Evolutionary conservation across 2,797 vertebrate genomes (phyloP).

Genomic region (Chelon auratus): DNA sequence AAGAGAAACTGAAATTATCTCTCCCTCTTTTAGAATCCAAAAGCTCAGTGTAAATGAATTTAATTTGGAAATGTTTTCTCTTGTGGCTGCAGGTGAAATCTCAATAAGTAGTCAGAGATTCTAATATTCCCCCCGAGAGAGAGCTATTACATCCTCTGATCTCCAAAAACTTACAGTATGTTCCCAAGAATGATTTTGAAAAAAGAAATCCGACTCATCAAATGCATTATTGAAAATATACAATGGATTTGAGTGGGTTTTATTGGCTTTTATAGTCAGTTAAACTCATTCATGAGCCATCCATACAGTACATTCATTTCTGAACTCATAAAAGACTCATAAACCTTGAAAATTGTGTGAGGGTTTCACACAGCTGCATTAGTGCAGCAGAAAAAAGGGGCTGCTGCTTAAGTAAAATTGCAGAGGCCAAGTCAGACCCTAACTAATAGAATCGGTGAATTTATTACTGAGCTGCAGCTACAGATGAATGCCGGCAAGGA

Average conservation of each 20-base stretch:
- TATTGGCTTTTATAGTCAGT: conserved; percentile 22
- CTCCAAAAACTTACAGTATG: conserved; percentile 12
- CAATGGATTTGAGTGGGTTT: conserved; percentile 24
- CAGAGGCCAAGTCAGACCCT: conserved; percentile 16
- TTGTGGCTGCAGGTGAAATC: conserved; percentile 25
- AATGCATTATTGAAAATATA: conserved; percentile 39
- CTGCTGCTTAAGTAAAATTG: conserved; percentile 5
- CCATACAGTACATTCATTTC: conserved; percentile 15
- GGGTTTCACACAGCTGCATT: conserved; percentile 17
- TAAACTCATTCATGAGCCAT: conserved; percentile 30
- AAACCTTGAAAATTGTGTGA: conserved; percentile 27
- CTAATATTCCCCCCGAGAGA: neutral
- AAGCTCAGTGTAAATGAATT: conserved; percentile 9
- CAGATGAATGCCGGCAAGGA: conserved; percentile 13
- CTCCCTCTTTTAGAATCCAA: conserved; percentile 12
- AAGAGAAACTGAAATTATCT: conserved; percentile 22
- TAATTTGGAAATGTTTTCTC: conserved; percentile 7
- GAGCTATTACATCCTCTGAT: conserved; percentile 19
- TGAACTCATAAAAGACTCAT: conserved; percentile 22
- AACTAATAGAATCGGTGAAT: conserved; percentile 44
- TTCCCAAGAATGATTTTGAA: conserved; percentile 7
- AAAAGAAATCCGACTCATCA: conserved; percentile 3
- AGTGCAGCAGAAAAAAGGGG: neutral
- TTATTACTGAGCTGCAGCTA: conserved; percentile 12
- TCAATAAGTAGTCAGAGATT: neutral